Base-by-base conservation (phyloP, 1,140 invertebrate species). In the Brachionus koreanus region DNA sequence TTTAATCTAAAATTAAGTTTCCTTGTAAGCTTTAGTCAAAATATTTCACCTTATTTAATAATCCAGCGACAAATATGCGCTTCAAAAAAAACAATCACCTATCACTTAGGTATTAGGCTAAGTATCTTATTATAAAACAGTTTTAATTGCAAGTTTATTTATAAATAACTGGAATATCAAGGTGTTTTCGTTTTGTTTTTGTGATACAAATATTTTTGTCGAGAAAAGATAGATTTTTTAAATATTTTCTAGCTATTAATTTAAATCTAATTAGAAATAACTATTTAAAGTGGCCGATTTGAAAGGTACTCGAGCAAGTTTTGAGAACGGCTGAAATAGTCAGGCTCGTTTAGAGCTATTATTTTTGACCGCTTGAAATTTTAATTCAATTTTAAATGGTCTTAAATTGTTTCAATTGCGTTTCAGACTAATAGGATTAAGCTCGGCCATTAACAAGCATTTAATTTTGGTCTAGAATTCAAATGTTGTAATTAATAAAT, bases 381-480 rank as follows among this genome's bases (percentile, higher is more conserved):
- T 39, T 69, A 69, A 69, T 69, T 35, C 33, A 39, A 37, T 69
- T 69, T 69, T 69, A 69, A 69, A 69, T 69, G 37, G 65, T 69
- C 65, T 69, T 35, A 69, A 37, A 37, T 37, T 69, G 37, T 39
- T 69, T 69, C 65, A 37, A 37, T 9, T 69, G 37, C 6, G 65
- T 69, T 9, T 69, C 16, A 37, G 35, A 37, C 35, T 35, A 69
- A 42, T 43, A 39, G 65, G 65, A 69, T 69, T 69, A 69, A 69
- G 35, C 29, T 39, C 13, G 37, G 37, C 19, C 65, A 69, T 19
- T 69, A 39, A 23, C 33, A 69, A 69, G 29, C 35, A 19, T 69
- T 69, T 69, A 37, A 69, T 12, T 39, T 35, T 69, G 37, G 33
- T 39, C 33, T 39, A 42, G 19, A 65, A 2, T 65, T 43, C 16